phyloP scores from a whole-genome alignment of 2,113 vertebrate species.

The Amazona vittata region DNA sequence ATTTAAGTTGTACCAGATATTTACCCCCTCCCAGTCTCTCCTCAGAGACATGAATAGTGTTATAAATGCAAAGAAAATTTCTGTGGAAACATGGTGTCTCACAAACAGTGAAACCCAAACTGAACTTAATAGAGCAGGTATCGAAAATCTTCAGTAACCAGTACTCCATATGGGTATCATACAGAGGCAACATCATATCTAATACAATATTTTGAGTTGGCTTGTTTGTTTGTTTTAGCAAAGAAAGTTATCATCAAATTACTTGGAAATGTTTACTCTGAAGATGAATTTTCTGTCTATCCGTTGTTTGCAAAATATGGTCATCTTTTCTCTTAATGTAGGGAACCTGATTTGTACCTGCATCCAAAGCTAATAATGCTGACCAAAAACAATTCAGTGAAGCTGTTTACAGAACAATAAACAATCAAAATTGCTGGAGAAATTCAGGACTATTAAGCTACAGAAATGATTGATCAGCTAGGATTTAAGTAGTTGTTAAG shows the following conservation, averaged over 20 bases:
- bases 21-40: not conserved
- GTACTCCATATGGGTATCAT: not conserved
- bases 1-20: not conserved
- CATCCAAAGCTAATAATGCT: not conserved
- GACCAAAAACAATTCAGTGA: constrained; percentile 14
- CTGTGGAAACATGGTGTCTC: constrained; percentile 9
- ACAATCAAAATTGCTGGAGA: constrained; percentile 43
- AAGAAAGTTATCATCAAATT: constrained; percentile 54
- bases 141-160: constrained; percentile 34
- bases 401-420: constrained; percentile 32
- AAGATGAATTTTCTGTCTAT: constrained; percentile 26
- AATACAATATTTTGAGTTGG: not conserved
- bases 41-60: not conserved
- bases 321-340: constrained; percentile 44
- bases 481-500: constrained; percentile 21
- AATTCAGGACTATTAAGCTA: constrained; percentile 57
- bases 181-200: not conserved
- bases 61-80: constrained; percentile 23
- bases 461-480: constrained; percentile 11
- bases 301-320: constrained; percentile 20
- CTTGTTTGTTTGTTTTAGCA: constrained; percentile 9
- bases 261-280: constrained; percentile 22
- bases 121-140: constrained; percentile 16
- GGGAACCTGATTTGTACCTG: constrained; percentile 21
- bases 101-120: constrained; percentile 23